phyloP scores from a whole-genome alignment of 2,113 vertebrate genomes.

The Pomatostomus ruficeps region DNA sequence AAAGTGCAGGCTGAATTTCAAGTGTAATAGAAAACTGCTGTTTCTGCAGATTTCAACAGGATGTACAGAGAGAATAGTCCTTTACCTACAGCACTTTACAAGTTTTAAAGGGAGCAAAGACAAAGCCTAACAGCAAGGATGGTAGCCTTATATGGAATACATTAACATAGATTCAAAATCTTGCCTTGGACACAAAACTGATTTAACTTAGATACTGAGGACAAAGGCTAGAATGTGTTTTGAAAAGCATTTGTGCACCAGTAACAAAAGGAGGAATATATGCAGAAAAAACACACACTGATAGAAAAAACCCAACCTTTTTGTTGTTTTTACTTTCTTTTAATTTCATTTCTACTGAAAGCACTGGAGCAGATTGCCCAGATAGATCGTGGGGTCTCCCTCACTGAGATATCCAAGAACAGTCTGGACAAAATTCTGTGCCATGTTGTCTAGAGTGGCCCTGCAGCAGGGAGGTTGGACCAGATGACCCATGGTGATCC shows the following conservation, averaged over 20 bases:
- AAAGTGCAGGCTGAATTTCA: background rate
- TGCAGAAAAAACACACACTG: background rate
- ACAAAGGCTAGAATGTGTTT: background rate
- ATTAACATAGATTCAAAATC: background rate
- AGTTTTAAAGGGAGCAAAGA: background rate
- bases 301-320: background rate
- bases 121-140: background rate
- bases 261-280: background rate
- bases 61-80: background rate
- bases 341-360: background rate
- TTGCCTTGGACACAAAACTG: background rate
- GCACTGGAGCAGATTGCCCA: background rate
- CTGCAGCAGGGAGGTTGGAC: background rate
- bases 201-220: background rate
- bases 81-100: background rate
- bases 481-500: too few species aligned
- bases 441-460: background rate
- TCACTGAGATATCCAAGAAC: background rate
- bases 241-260: background rate
- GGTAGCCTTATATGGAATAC: background rate
- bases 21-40: background rate
- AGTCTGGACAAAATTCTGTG: background rate
- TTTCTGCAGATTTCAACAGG: background rate
- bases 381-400: too few species aligned
- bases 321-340: background rate